Percentiles rank a stretch among this genome's conserved stretches.
These are phyloP conservation scores for Phymastichus coffea DNA, from an alignment of 1,140 invertebrate genomes.

Conservation along the genomic window DNA sequence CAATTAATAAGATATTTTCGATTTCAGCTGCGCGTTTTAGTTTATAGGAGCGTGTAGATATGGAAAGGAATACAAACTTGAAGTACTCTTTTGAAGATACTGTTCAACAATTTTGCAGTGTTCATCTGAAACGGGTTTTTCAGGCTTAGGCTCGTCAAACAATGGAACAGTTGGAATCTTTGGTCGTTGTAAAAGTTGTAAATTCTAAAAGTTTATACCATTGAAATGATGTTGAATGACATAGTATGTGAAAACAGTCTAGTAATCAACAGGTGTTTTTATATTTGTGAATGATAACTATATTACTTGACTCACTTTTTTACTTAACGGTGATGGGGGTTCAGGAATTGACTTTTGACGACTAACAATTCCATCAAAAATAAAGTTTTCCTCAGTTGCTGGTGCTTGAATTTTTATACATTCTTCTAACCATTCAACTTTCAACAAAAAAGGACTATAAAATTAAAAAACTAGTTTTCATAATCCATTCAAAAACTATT, in stretches of 20 bases:
- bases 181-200: constrained; percentile 47
- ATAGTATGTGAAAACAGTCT: not conserved
- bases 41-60: too few relatives aligned
- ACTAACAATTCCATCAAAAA: constrained; percentile 46
- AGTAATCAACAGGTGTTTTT: not conserved
- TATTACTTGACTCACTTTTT: constrained; percentile 53
- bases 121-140: constrained; percentile 22
- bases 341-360: constrained; percentile 37
- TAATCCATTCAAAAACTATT: constrained; percentile 14
- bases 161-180: constrained; percentile 36
- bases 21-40: too few relatives aligned
- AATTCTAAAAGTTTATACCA: constrained; percentile 44
- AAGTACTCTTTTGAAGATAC: constrained; percentile 38
- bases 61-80: constrained; percentile 24
- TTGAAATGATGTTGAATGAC: constrained; percentile 4
- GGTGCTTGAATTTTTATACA: constrained; percentile 65
- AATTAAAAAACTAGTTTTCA: too few relatives aligned
- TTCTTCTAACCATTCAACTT: constrained; percentile 71
- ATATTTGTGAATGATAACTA: too few relatives aligned
- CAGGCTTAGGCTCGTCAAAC: not conserved
- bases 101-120: constrained; percentile 43
- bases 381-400: constrained; percentile 61
- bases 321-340: constrained; percentile 64
- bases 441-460: constrained; percentile 67
- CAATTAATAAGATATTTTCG: constrained; percentile 2